phyloP scores from a whole-genome alignment of 2,888 invertebrate genomes.

The Dicranocentrus wangi region DNA sequence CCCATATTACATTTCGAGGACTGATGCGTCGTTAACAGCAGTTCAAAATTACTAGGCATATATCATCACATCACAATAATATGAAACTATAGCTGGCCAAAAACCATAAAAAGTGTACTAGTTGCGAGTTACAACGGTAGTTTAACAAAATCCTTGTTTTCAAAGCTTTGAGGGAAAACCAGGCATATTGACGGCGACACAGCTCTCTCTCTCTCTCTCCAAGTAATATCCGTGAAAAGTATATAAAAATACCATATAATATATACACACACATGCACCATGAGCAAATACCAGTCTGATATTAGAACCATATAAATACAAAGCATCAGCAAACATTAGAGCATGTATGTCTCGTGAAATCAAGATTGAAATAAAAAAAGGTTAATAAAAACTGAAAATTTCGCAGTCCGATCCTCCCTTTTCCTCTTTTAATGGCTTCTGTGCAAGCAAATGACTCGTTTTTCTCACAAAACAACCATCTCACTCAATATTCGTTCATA shows the following conservation, averaged over 20 bases:
- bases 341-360: constrained; percentile 43
- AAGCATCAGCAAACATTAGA: constrained; percentile 32
- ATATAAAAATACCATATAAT: too few relatives aligned
- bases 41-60: constrained; percentile 47
- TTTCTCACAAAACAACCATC: constrained; percentile 50
- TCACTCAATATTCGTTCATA: too few relatives aligned
- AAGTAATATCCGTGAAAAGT: too few relatives aligned
- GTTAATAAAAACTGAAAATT: constrained; percentile 56
- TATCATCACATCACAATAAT: constrained; percentile 18
- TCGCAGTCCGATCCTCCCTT: constrained; percentile 56
- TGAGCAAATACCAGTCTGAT: too few relatives aligned
- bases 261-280: neutral
- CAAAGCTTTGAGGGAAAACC: constrained; percentile 26
- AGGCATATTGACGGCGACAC: constrained; percentile 4
- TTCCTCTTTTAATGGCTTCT: constrained; percentile 62
- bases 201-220: too few relatives aligned
- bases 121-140: too few relatives aligned
- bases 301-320: constrained; percentile 42
- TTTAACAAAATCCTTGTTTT: neutral
- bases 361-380: constrained; percentile 63
- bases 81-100: neutral
- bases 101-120: neutral
- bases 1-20: constrained; percentile 40
- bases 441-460: constrained; percentile 56
- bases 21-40: constrained; percentile 42